Percentiles rank a stretch among this genome's conserved stretches.
phyloP scores from a whole-genome alignment of 2,113 vertebrate species.

The Baryphthengus martii region DNA sequence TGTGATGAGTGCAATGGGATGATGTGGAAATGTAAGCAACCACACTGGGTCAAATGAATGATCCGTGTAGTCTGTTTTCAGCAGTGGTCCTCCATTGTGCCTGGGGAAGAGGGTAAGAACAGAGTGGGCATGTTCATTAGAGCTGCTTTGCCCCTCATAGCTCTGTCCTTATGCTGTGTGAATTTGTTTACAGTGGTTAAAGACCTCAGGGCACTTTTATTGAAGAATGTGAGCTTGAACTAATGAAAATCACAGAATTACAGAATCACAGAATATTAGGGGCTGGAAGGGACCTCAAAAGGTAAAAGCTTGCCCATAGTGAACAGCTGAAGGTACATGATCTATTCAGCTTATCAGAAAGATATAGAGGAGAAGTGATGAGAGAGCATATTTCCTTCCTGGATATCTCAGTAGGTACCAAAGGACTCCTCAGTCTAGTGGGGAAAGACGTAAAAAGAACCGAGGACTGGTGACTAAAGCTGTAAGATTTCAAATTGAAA shows the following conservation, averaged over 20 bases:
- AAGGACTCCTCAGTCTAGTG: neutral
- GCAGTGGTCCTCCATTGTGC: accelerated
- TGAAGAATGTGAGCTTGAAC: neutral
- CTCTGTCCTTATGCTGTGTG: neutral
- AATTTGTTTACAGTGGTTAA: neutral
- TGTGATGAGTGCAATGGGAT: neutral
- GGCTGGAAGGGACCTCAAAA: too few species aligned
- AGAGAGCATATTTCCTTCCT: neutral
- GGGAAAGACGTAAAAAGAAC: neutral
- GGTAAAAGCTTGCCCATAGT: neutral
- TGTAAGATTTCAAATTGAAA: neutral
- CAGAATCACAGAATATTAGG: too few species aligned
- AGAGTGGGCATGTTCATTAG: too few species aligned
- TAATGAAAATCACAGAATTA: too few species aligned
- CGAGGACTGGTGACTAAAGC: accelerated
- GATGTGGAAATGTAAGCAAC: neutral
- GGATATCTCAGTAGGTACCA: neutral
- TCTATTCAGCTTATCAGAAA: neutral
- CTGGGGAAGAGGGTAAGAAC: neutral
- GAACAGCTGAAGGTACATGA: neutral
- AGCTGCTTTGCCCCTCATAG: neutral
- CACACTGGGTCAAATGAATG: neutral
- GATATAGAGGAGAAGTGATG: neutral
- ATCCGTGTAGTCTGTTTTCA: neutral
- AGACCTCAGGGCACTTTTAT: neutral